Evolutionary conservation across 2,113 vertebrate species (phyloP).

Genomic region (Melanostigma gelatinosum): DNA sequence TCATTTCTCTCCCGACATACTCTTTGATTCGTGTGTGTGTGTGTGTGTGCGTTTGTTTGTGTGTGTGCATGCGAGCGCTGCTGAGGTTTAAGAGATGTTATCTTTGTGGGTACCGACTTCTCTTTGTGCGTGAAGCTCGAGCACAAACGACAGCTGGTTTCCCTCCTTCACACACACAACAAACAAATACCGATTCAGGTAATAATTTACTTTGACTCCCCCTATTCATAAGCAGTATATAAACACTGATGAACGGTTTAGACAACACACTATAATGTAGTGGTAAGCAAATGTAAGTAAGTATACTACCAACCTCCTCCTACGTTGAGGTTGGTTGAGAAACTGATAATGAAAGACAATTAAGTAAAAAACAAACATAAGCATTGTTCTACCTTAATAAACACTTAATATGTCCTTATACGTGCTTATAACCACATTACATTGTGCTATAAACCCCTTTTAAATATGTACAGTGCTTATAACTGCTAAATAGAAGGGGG

Average conservation of each 20-base stretch:
- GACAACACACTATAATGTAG: constrained; percentile 24
- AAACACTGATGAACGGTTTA: constrained; percentile 9
- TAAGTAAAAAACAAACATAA: background rate
- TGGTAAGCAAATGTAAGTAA: background rate
- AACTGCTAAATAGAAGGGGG: background rate
- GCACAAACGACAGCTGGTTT: constrained; percentile 62
- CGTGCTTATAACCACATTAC: background rate
- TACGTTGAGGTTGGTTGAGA: background rate
- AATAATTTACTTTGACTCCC: constrained; percentile 16
- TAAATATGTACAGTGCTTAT: background rate
- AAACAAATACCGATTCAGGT: constrained; percentile 45
- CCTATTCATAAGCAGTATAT: background rate
- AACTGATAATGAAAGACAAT: constrained; percentile 1
- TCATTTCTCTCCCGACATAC: constrained; percentile 67
- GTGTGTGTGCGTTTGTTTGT: constrained; percentile 6
- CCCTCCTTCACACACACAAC: constrained; percentile 31
- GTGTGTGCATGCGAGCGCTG: constrained; percentile 34
- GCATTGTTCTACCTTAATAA: background rate
- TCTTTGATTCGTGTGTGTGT: constrained; percentile 35
- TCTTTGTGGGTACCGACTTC: constrained; percentile 68
- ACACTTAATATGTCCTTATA: background rate
- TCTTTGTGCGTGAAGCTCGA: constrained; percentile 59
- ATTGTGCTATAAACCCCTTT: constrained; percentile 31
- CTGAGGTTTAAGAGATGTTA: constrained; percentile 59
- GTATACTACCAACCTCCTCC: background rate